Evolutionary conservation across 2,797 vertebrate genomes (phyloP).

Genomic region (Spea hammondii): DNA sequence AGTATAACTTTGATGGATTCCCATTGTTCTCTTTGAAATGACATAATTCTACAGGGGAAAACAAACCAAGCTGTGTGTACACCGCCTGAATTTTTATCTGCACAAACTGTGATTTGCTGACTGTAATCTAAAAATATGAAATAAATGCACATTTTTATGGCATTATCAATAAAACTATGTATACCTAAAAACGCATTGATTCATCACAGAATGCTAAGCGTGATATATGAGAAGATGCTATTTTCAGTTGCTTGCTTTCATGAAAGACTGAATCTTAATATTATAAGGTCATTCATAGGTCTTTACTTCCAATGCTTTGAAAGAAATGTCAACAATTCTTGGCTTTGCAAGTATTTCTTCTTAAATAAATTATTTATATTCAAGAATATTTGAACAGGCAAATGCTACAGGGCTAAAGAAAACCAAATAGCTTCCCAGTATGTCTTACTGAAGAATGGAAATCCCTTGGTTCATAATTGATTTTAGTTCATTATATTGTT

Average conservation of each 20-base stretch:
- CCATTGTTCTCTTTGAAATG: conserved; percentile 52
- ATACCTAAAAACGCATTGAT: conserved; percentile 13
- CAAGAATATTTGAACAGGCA: background rate
- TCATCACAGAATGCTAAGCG: conserved; percentile 3
- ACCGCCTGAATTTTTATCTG: conserved; percentile 54
- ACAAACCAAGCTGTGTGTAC: conserved; percentile 52
- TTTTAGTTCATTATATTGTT: no score
- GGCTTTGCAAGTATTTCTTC: conserved; percentile 19
- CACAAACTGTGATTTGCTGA: conserved; percentile 42
- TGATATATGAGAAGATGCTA: background rate
- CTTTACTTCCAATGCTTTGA: conserved; percentile 14
- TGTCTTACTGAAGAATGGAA: background rate
- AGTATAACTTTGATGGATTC: conserved; percentile 62
- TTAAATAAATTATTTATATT: conserved; percentile 31
- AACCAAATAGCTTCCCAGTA: background rate
- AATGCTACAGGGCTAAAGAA: background rate
- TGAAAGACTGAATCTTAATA: conserved; percentile 39
- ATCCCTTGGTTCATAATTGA: background rate
- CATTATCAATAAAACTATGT: background rate
- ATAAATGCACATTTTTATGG: conserved; percentile 40
- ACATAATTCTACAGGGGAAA: conserved; percentile 56
- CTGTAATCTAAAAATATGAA: conserved; percentile 51
- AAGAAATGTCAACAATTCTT: conserved; percentile 39
- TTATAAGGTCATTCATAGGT: conserved; percentile 29
- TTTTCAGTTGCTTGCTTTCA: conserved; percentile 15